Evolutionary conservation across 2,113 vertebrate genomes (phyloP), one percentile per base, ranked within the genome.

Genomic region (Epinephelus lanceolatus): DNA sequence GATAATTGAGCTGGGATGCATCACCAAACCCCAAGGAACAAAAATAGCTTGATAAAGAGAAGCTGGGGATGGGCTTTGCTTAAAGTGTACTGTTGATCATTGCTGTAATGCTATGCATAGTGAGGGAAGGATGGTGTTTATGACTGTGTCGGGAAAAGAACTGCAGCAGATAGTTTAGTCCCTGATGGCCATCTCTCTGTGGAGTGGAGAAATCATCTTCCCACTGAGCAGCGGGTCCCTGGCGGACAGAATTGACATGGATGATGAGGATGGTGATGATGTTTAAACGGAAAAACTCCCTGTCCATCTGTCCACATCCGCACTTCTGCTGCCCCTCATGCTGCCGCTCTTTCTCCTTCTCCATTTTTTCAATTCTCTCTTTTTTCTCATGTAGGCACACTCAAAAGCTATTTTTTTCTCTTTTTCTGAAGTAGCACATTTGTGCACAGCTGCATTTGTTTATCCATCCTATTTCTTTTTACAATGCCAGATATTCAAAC

Each of bases 181-280:
- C 94, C 95, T 88, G 86, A 83, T 86, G 94, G 76, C 85, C 68
- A 82, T 84, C 88, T 92, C 95, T 95, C 95, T 72, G 87, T 47
- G 94, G 94, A 94, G 86, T 33, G 52, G 49, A 83, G 83, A 78
- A 81, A 91, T 94, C 88, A 89, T 93, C 91, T 80, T 91, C 90
- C 90, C 90, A 84, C 76, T 91, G 92, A 89, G 83, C 82, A 37
- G 75, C 66, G 61, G 82, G 59, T 93, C 90, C 93, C 91, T 56
- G 30, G 90, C 52, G 93, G 88, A 80, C 74, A 75, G 77, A 80
- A 84, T 82, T 91, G 93, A 94, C 93, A 89, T 91, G 91, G 91
- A 93, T 93, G 93, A 94, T 94, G 95, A 95, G 90, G 87, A 93
- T 71, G 90, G 90, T 92, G 92, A 93, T 94, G 90, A 90, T 91